Conservation (phyloP, 2,113 vertebrate species). For the Pao palembangensis region DNA sequence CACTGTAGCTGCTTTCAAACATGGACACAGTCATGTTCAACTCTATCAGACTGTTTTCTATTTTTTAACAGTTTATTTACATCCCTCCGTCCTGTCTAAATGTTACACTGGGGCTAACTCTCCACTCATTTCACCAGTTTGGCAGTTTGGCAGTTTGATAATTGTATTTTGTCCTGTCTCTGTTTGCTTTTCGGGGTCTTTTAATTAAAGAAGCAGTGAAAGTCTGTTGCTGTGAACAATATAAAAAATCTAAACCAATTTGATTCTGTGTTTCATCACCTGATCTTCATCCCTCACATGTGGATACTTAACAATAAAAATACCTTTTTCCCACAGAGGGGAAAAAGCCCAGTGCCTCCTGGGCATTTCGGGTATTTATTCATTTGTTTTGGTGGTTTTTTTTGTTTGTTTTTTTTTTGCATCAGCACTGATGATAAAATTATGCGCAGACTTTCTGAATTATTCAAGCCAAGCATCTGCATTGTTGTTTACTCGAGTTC, state of each 20-base stretch:
- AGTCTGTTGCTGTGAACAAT: no score
- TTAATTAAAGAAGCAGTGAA: neutral
- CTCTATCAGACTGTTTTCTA: no score
- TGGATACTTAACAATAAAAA: no score
- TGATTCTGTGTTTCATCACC: no score
- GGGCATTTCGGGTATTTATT: no score
- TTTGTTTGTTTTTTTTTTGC: slow-evolving; percentile 1
- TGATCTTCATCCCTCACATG: neutral
- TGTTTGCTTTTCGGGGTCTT: neutral
- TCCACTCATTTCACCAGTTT: neutral
- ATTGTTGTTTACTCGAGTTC: slow-evolving; percentile 39
- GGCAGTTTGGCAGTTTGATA: neutral
- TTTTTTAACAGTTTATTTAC: slow-evolving; percentile 5
- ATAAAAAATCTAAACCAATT: neutral
- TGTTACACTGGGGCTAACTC: neutral
- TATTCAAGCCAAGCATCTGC: slow-evolving; percentile 48
- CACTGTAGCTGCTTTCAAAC: slow-evolving; percentile 57
- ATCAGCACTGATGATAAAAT: neutral
- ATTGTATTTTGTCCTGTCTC: neutral
- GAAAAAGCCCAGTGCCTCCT: no score
- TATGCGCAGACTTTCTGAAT: slow-evolving; percentile 19
- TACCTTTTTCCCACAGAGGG: no score
- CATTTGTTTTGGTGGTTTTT: no score
- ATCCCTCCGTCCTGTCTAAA: neutral
- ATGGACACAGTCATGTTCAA: slow-evolving; percentile 5